Percentiles rank a stretch among this genome's conserved stretches.
Evolutionary conservation across 2,113 vertebrate genomes (phyloP).

Genomic region (Oryzias woworae): DNA sequence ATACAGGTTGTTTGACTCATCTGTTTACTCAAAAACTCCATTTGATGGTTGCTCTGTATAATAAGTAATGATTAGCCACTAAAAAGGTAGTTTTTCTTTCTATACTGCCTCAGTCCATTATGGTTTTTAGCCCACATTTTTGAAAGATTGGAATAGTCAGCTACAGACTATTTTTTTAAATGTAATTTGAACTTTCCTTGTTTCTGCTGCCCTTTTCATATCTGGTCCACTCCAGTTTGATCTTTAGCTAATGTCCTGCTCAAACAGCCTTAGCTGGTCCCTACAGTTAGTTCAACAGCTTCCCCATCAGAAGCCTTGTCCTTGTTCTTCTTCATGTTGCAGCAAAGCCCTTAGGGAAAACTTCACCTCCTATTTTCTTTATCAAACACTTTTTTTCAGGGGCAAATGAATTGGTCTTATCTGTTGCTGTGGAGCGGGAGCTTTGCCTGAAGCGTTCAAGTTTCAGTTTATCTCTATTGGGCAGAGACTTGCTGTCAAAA

Average conservation of each 20-base stretch:
- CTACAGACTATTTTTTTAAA: conserved; percentile 24
- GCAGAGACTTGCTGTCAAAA: neutral
- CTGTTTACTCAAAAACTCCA: neutral
- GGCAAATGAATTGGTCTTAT: conserved; percentile 2
- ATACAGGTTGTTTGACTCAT: too few relatives aligned
- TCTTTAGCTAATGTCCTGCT: conserved; percentile 15
- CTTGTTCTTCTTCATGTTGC: neutral
- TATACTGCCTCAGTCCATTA: neutral
- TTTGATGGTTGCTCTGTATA: neutral
- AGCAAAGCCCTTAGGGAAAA: neutral
- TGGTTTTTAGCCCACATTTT: conserved; percentile 13
- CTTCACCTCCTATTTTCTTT: neutral
- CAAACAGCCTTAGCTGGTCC: conserved; percentile 5
- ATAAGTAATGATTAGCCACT: neutral
- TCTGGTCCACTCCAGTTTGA: conserved; percentile 1
- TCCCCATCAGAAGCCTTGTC: neutral
- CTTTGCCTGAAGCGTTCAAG: neutral
- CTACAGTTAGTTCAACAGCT: neutral
- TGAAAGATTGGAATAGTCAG: conserved; percentile 8
- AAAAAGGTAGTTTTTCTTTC: conserved; percentile 18
- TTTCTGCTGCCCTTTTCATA: conserved; percentile 1
- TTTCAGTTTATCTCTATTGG: conserved; percentile 2
- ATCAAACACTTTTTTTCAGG: conserved; percentile 10
- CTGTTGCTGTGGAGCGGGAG: conserved; percentile 21
- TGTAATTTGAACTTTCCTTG: conserved; percentile 10